Evolutionary conservation across 2,888 invertebrate species (phyloP).

Genomic region (Drosophila falleni): DNA sequence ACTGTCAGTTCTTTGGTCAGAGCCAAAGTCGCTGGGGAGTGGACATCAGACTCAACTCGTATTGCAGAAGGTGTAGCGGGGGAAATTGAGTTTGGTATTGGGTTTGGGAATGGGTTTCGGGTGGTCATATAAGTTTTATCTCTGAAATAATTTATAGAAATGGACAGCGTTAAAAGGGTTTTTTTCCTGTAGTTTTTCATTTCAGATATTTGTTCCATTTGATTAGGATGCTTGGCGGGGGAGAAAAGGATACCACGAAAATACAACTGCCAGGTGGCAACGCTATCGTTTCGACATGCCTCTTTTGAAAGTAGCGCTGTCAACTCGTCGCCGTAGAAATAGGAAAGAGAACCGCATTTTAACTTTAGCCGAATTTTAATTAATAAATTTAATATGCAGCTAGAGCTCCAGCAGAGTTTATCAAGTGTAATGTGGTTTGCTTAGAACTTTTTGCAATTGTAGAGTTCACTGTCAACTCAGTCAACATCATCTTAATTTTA

Average conservation of each 20-base stretch:
- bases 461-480: constrained; percentile 14
- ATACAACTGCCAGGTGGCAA: not conserved
- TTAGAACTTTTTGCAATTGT: constrained; percentile 5
- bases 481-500: constrained; percentile 32
- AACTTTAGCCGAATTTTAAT: not conserved
- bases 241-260: not conserved
- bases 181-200: constrained; percentile 20
- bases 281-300: not conserved
- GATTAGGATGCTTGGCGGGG: constrained; percentile 2
- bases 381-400: constrained; percentile 17
- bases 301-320: not conserved
- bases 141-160: constrained; percentile 62
- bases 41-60: constrained; percentile 33
- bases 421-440: constrained; percentile 8
- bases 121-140: constrained; percentile 53
- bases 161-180: constrained; percentile 50
- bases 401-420: constrained; percentile 9
- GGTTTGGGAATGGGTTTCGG: constrained; percentile 15
- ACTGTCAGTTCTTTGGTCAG: constrained; percentile 50
- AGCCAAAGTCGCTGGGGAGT: constrained; percentile 25
- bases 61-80: not conserved
- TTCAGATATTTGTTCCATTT: constrained; percentile 19
- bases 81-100: not conserved
- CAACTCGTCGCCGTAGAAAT: not conserved
- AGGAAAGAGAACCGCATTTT: not conserved